Conservation (phyloP, 35 echinoderm and acorn worm genomes). For the Heliocidaris tuberculata region DNA sequence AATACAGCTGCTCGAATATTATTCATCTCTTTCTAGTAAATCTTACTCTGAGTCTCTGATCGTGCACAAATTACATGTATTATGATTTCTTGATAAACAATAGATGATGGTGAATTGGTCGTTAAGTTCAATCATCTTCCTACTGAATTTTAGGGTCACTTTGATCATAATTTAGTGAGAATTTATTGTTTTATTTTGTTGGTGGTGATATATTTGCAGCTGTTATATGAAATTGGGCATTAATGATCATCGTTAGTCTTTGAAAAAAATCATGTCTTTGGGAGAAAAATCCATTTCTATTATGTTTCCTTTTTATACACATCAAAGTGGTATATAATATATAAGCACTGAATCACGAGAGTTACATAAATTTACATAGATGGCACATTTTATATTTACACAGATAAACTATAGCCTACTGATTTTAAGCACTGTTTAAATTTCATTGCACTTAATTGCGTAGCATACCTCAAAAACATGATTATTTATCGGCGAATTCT, state of each 20-base stretch:
- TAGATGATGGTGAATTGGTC: too few relatives aligned
- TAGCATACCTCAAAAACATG: neutral
- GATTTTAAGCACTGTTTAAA: neutral
- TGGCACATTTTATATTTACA: too few relatives aligned
- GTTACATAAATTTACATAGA: too few relatives aligned
- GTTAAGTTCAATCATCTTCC: too few relatives aligned
- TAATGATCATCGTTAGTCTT: neutral
- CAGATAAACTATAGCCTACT: too few relatives aligned
- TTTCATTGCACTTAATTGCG: neutral
- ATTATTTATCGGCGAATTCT: neutral
- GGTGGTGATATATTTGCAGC: neutral
- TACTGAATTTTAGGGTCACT: too few relatives aligned
- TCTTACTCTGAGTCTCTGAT: too few relatives aligned
- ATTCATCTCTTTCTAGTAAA: too few relatives aligned
- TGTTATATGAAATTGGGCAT: neutral
- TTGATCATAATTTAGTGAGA: neutral
- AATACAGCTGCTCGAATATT: too few relatives aligned
- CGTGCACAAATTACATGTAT: too few relatives aligned
- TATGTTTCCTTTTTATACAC: neutral
- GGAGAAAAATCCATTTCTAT: neutral
- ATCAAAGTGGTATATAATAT: neutral
- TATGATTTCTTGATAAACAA: too few relatives aligned
- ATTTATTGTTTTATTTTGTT: neutral
- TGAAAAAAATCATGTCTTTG: neutral
- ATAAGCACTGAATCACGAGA: neutral